Conservation (phyloP, 2,797 vertebrate genomes). For the Pelobates cultripes region DNA sequence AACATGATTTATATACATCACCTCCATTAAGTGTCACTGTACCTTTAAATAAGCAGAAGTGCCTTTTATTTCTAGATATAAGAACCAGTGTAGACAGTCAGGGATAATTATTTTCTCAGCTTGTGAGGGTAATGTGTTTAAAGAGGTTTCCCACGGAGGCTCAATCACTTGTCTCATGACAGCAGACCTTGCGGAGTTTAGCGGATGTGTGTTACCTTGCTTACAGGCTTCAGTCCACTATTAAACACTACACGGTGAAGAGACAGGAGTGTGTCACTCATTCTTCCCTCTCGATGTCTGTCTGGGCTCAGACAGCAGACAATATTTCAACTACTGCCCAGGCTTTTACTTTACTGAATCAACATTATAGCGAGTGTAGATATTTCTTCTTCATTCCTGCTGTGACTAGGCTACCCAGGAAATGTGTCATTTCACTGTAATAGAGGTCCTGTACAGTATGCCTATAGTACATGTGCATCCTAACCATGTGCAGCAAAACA, state of each 20-base stretch:
- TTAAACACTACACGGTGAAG: constrained; percentile 61
- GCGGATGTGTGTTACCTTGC: constrained; percentile 60
- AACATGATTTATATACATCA: too few species aligned
- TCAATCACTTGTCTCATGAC: constrained; percentile 59
- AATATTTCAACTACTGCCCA: constrained; percentile 26
- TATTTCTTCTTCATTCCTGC: too few species aligned
- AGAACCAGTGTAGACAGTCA: not conserved
- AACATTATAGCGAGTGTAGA: too few species aligned
- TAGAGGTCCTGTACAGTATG: too few species aligned
- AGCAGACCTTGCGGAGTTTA: constrained; percentile 52
- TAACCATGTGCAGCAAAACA: too few species aligned
- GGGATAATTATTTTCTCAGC: not conserved
- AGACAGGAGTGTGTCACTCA: constrained; percentile 60
- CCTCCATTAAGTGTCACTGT: too few species aligned
- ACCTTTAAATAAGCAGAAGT: not conserved
- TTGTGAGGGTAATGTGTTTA: not conserved
- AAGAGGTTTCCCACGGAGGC: constrained; percentile 48
- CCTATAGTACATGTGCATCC: too few species aligned
- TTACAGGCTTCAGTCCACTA: constrained; percentile 54
- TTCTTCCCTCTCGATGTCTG: constrained; percentile 30
- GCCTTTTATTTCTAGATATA: not conserved
- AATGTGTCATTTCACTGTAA: too few species aligned
- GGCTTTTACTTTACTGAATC: not conserved
- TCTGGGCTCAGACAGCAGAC: constrained; percentile 63
- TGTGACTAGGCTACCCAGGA: too few species aligned